Evolutionary conservation across 2,113 vertebrate species (phyloP).

Genomic region (Daboia siamensis): DNA sequence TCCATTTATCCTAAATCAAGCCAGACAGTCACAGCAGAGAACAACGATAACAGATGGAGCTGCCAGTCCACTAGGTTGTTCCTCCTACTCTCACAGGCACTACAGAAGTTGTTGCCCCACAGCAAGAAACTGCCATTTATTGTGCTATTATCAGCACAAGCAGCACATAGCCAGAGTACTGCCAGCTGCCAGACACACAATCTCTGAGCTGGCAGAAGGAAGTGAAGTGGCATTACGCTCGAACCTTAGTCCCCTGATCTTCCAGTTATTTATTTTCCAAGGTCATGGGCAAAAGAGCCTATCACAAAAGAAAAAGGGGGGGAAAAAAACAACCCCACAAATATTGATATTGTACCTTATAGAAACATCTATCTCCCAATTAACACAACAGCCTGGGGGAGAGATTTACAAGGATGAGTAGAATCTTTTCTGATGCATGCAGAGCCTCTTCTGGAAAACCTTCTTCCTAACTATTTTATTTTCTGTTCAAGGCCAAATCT

Average conservation of each 20-base stretch:
- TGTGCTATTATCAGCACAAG: not conserved
- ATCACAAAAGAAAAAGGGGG: not conserved
- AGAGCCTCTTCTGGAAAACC: not conserved
- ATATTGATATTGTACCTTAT: not conserved
- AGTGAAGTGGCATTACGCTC: not conserved
- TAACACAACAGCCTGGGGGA: not conserved
- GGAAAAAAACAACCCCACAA: not conserved
- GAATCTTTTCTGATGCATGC: not conserved
- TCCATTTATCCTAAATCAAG: slow-evolving; percentile 11
- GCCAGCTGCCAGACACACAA: not conserved
- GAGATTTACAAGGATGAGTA: not conserved
- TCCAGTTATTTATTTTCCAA: not conserved
- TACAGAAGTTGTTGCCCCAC: slow-evolving; percentile 19
- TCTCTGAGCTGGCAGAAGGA: not conserved
- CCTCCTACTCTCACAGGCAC: not conserved
- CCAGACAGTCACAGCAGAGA: slow-evolving; percentile 5
- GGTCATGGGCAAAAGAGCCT: not conserved
- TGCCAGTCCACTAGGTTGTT: not conserved
- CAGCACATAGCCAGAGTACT: not conserved
- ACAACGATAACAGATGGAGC: slow-evolving; percentile 34
- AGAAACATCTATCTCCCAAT: not conserved
- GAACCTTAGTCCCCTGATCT: not conserved
- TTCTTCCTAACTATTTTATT: not conserved
- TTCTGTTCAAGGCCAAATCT: not conserved
- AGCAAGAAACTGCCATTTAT: slow-evolving; percentile 26